Evolutionary conservation across 2,888 invertebrate genomes (phyloP).

Genomic region (Dioctria rufipes): DNA sequence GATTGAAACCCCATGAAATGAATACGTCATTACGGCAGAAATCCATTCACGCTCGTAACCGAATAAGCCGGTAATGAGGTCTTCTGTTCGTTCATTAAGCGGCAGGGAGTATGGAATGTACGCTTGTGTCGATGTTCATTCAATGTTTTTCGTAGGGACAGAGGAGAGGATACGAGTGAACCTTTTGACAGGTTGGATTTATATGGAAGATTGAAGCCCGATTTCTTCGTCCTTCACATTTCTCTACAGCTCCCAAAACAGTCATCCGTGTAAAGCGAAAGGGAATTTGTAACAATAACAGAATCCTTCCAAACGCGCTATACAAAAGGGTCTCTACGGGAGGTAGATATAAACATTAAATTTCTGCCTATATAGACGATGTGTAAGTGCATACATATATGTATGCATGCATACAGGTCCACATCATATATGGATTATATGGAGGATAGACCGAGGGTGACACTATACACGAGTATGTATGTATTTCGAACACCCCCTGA

Average conservation of each 20-base stretch:
- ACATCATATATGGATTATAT: not conserved
- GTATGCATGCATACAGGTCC: not conserved
- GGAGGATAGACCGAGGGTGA: conserved; percentile 1
- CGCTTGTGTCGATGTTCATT: not conserved
- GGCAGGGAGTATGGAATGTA: not conserved
- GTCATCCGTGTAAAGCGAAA: not conserved
- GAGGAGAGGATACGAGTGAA: not conserved
- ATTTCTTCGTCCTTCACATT: conserved; percentile 3
- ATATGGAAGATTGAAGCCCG: conserved; percentile 21
- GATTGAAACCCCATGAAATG: conserved; percentile 32
- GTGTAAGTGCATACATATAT: not conserved
- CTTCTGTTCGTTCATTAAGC: conserved; percentile 37
- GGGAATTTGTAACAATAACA: conserved; percentile 11
- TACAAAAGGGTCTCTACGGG: not conserved
- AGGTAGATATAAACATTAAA: conserved; percentile 7
- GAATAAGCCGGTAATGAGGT: conserved; percentile 36
- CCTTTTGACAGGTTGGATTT: conserved; percentile 27
- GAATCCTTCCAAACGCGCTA: not conserved
- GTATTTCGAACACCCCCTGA: not conserved
- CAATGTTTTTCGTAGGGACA: not conserved
- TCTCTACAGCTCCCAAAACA: not conserved
- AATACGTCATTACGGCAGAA: conserved; percentile 27
- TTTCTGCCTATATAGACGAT: not conserved
- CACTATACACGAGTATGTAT: not conserved
- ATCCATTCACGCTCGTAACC: conserved; percentile 19